Evolutionary conservation across 2,797 vertebrate species (phyloP), one percentile per base, ranked within the genome.

Genomic region (Sphenopsis melanotis): DNA sequence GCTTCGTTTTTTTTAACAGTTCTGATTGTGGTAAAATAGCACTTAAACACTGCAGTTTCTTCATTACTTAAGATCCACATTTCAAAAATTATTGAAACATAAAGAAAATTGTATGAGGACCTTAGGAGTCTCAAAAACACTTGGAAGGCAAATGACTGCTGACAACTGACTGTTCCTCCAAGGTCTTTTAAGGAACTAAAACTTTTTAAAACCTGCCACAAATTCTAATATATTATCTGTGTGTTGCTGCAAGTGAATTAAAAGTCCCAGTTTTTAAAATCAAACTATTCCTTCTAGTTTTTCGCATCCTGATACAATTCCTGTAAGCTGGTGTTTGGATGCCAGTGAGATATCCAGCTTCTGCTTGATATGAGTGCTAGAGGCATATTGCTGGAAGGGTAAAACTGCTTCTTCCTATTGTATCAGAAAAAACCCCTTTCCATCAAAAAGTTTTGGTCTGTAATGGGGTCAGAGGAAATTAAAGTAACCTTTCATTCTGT

Each of bases 381-480:
- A 93, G 83, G 88, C 61, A 26, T 63, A 34, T 56, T 93, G 55
- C 89, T 88, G 49, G 53, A 81, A 95, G 65, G 80, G 34, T 84
- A 86, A 94, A 97, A 74, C 66, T 85, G 44, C 49, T 94, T 94
- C 75, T 95, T 93, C 74, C 91, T 91, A 69, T 27, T 80, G 37
- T 94, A 90, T 89, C 39, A 95, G 95, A 95, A 95, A 97, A 94
- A 3, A 22, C 60, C 84, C 78, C 87, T 95, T 94, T 70, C 52
- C 93, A 44, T 96, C 87, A 92, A 90, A 91, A 97, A 91, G 93
- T 93, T 95, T 92, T 94, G 60, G 92, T 77, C 93, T 84, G 18
- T 94, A 95, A 96, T 9, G 26, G 78, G 95, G 91, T 96, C 94
- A 96, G 94, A 97, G 92, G 86, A 97, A 97, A 98, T 97, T 97